Evolutionary conservation across 2,888 invertebrate genomes (phyloP).

Genomic region (Homarus gammarus): DNA sequence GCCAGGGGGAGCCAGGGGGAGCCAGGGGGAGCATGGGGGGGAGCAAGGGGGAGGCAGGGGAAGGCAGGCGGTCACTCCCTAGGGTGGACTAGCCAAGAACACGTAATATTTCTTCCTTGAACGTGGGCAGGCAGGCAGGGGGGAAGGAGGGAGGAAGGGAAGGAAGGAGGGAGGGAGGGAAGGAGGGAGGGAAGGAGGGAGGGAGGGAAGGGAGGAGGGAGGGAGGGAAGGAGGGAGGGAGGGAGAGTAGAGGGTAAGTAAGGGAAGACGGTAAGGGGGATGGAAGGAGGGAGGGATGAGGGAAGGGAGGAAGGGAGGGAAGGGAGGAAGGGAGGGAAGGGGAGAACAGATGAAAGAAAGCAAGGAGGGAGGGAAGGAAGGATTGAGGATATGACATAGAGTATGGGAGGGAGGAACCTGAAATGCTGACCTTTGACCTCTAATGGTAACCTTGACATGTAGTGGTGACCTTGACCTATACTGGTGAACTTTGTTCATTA

Average conservation of each 20-base stretch:
- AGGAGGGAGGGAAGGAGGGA: background rate
- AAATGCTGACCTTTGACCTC: background rate
- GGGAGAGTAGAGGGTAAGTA: background rate
- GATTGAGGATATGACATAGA: background rate
- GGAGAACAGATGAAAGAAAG: too few species aligned
- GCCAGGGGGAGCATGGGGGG: too few species aligned
- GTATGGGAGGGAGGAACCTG: background rate
- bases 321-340: background rate
- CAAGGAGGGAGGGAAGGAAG: too few species aligned
- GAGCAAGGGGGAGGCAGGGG: too few species aligned
- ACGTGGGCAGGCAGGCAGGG: too few species aligned
- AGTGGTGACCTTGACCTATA: too few species aligned
- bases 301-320: background rate
- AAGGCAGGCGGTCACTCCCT: too few species aligned
- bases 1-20: too few species aligned
- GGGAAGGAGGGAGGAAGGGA: background rate
- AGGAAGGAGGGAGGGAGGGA: background rate
- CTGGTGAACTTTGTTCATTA: too few species aligned
- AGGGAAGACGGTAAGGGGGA: background rate
- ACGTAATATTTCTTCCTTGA: too few species aligned
- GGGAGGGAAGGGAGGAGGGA: background rate
- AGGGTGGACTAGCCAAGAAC: too few species aligned
- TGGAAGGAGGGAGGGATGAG: background rate
- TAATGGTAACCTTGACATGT: too few species aligned
- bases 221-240: background rate